phyloP scores from a whole-genome alignment of 2,797 vertebrate genomes.

The Apogon talboti region DNA sequence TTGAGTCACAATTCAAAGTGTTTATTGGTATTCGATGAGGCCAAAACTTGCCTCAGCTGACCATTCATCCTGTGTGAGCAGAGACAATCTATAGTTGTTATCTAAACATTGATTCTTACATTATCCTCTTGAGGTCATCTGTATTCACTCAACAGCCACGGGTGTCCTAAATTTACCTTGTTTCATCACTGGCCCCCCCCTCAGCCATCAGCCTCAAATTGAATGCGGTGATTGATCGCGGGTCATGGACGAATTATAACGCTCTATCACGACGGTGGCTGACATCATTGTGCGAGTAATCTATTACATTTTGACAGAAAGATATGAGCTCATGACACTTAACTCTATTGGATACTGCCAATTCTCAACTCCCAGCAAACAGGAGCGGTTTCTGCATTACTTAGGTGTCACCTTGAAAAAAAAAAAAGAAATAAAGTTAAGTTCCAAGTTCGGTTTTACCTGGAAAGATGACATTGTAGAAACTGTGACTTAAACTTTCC shows the following conservation, averaged over 20 bases:
- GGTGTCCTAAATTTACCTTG: constrained; percentile 66
- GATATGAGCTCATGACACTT: constrained; percentile 47
- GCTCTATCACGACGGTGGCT: constrained; percentile 64
- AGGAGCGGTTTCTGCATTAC: constrained; percentile 9
- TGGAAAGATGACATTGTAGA: constrained; percentile 13
- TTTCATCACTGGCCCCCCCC: constrained; percentile 49
- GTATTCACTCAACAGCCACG: constrained; percentile 59
- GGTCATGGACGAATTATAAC: constrained; percentile 63
- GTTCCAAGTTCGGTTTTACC: constrained; percentile 24
- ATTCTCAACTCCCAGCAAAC: constrained; percentile 46
- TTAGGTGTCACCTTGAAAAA: constrained; percentile 55
- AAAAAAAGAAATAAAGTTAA: constrained; percentile 19
- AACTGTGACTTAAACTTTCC: constrained; percentile 2
- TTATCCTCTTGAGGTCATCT: constrained; percentile 68
- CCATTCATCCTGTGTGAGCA: constrained; percentile 38
- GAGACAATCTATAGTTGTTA: constrained; percentile 65
- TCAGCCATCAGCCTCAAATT: constrained; percentile 62
- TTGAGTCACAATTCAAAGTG: constrained; percentile 28
- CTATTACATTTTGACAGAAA: constrained; percentile 50
- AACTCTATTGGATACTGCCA: constrained; percentile 48
- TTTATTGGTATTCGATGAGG: constrained; percentile 38
- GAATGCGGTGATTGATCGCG: constrained; percentile 74
- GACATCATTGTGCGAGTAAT: constrained; percentile 65
- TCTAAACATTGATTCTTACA: constrained; percentile 72
- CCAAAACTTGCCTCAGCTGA: constrained; percentile 25